Conservation (phyloP, 2,113 vertebrate genomes). For the Coturnix japonica region DNA sequence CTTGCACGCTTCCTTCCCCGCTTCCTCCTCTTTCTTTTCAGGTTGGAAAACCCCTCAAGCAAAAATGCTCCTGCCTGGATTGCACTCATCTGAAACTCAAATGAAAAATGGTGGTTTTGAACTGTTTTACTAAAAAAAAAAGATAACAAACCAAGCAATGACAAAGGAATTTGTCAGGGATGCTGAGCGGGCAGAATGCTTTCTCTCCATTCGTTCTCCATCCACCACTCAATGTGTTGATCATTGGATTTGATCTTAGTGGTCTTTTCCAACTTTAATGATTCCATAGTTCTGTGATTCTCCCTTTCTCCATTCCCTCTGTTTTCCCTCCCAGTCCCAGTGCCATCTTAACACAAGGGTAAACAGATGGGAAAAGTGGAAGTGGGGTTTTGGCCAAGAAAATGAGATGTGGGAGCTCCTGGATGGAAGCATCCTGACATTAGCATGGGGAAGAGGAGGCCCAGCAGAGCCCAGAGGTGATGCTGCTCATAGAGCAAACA, state of each 20-base stretch:
- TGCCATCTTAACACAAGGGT: not conserved
- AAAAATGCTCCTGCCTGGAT: conserved; percentile 17
- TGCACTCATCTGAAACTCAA: not conserved
- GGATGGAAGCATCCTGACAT: not conserved
- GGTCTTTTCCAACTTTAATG: no score
- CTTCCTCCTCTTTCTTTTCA: not conserved
- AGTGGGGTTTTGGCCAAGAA: not conserved
- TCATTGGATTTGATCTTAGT: no score
- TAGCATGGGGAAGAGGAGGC: not conserved
- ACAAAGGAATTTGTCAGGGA: not conserved
- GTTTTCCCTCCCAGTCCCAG: not conserved
- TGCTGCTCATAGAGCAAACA: no score
- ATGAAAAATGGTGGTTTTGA: not conserved
- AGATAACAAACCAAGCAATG: not conserved
- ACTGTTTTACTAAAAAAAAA: not conserved
- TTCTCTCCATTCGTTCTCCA: not conserved
- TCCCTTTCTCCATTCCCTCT: not conserved
- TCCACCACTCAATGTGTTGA: no score
- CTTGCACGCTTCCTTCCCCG: not conserved
- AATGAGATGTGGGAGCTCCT: not conserved
- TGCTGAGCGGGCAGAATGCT: not conserved
- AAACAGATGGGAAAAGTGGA: not conserved
- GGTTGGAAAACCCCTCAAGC: not conserved
- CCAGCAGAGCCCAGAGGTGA: not conserved
- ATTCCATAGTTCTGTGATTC: no score